These are phyloP conservation scores for Holacanthella duospinosa DNA, from an alignment of 2,888 invertebrate species.

Conservation along the genomic window DNA sequence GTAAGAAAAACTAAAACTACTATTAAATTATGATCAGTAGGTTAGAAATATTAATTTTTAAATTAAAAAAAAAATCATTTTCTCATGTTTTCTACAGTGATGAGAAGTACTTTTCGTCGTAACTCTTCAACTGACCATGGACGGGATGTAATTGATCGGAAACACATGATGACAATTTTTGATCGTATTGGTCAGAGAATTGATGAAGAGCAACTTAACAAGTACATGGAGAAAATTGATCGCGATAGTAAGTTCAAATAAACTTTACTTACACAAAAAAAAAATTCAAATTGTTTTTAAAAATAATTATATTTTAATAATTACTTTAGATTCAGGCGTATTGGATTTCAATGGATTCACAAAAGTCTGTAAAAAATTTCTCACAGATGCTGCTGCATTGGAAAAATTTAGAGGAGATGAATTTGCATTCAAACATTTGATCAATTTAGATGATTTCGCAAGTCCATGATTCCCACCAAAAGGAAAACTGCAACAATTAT, in stretches of 20 bases:
- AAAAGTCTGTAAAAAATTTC: conserved; percentile 8
- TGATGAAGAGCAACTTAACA: not conserved
- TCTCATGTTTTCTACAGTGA: conserved; percentile 4
- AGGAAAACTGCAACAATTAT: not conserved
- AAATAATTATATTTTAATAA: not conserved
- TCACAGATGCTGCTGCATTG: conserved; percentile 1
- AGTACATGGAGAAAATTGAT: conserved; percentile 4
- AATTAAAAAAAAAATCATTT: not conserved
- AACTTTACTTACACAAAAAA: not conserved
- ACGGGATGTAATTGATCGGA: not conserved
- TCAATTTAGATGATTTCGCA: not conserved
- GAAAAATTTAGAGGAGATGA: conserved; percentile 6
- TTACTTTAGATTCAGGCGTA: not conserved
- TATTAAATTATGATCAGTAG: no score
- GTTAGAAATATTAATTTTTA: no score
- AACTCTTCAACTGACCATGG: not conserved
- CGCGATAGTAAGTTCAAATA: not conserved
- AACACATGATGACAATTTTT: not conserved
- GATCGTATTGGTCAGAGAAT: not conserved
- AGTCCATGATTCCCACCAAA: not conserved
- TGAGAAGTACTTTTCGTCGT: conserved; percentile 6
- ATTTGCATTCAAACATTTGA: conserved; percentile 7
- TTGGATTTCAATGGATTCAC: conserved; percentile 1
- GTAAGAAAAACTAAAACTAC: not conserved
- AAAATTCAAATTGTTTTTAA: not conserved